These are phyloP conservation scores for Gymnobelideus leadbeateri DNA, from an alignment of 2,113 vertebrate species.

Conservation along the genomic window DNA sequence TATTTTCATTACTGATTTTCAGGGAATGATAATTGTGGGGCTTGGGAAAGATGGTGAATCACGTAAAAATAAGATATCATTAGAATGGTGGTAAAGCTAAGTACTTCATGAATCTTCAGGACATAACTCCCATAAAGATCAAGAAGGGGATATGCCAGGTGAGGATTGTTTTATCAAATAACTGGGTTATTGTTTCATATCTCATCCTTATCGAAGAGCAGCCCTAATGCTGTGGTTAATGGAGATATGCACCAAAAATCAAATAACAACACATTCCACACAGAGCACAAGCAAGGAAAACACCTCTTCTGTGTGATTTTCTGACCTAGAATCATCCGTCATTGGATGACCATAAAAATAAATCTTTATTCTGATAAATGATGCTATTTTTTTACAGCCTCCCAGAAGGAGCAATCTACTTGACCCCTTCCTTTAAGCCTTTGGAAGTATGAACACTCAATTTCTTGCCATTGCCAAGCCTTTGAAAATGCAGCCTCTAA, in stretches of 20 bases:
- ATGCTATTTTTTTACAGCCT: slow-evolving; percentile 16
- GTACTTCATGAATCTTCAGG: not conserved
- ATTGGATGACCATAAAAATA: slow-evolving; percentile 26
- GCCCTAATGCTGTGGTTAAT: not conserved
- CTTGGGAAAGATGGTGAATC: not conserved
- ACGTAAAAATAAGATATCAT: not conserved
- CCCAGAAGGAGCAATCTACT: slow-evolving; percentile 14
- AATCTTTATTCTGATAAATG: slow-evolving; percentile 51
- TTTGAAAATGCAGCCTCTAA: slow-evolving; percentile 71
- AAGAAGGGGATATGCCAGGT: not conserved
- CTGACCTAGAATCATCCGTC: not conserved
- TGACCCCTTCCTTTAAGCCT: slow-evolving; percentile 57
- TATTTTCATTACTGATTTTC: not conserved
- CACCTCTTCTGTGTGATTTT: not conserved
- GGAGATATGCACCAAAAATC: slow-evolving; percentile 6
- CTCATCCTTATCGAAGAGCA: not conserved
- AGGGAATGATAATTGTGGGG: not conserved
- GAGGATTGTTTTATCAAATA: not conserved
- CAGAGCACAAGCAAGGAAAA: not conserved
- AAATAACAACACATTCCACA: not conserved
- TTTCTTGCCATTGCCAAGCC: slow-evolving; percentile 68
- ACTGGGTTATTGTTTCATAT: not conserved
- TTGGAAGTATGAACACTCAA: slow-evolving; percentile 61
- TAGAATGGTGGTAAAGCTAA: not conserved
- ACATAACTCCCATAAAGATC: not conserved